phyloP scores from a whole-genome alignment of 2,113 vertebrate species.

The Larimichthys polyactis region DNA sequence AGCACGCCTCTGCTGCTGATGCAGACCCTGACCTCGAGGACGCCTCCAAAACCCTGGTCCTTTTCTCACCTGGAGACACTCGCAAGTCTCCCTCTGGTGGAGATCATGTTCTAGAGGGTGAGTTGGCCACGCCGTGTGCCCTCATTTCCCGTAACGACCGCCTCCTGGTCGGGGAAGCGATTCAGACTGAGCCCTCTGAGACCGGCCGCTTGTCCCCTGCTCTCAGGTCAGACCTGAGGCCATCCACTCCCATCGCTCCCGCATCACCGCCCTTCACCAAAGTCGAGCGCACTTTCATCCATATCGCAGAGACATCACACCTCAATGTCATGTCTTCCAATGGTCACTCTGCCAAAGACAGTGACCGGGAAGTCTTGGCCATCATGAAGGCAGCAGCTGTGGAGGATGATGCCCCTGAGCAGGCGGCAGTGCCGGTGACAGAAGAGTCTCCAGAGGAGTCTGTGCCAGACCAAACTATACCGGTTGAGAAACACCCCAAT shows the following conservation, averaged over 20 bases:
- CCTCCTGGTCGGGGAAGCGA: constrained; percentile 67
- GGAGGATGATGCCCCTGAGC: constrained; percentile 74
- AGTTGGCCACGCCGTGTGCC: constrained; percentile 87
- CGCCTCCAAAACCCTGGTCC: constrained; percentile 94
- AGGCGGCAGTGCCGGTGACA: constrained; percentile 55
- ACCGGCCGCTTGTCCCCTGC: constrained; percentile 90
- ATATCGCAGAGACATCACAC: constrained; percentile 96
- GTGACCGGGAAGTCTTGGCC: constrained; percentile 77
- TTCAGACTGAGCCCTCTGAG: constrained; percentile 77
- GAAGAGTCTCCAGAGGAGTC: constrained; percentile 63
- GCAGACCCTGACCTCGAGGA: constrained; percentile 94
- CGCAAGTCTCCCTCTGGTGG: constrained; percentile 90
- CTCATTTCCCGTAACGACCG: constrained; percentile 87
- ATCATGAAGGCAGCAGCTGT: constrained; percentile 76
- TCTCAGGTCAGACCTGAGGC: constrained; percentile 90
- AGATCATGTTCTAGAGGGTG: constrained; percentile 86
- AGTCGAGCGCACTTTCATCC: constrained; percentile 96
- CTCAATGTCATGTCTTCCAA: constrained; percentile 95
- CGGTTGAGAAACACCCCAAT: constrained; percentile 53
- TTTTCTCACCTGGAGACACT: constrained; percentile 96
- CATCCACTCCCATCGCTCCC: constrained; percentile 79
- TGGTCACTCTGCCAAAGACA: constrained; percentile 81
- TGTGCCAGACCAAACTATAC: constrained; percentile 11
- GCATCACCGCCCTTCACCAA: constrained; percentile 95
- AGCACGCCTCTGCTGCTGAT: constrained; percentile 88